phyloP scores from a whole-genome alignment of 1,140 invertebrate species.

The Daktulosphaira vitifoliae region DNA sequence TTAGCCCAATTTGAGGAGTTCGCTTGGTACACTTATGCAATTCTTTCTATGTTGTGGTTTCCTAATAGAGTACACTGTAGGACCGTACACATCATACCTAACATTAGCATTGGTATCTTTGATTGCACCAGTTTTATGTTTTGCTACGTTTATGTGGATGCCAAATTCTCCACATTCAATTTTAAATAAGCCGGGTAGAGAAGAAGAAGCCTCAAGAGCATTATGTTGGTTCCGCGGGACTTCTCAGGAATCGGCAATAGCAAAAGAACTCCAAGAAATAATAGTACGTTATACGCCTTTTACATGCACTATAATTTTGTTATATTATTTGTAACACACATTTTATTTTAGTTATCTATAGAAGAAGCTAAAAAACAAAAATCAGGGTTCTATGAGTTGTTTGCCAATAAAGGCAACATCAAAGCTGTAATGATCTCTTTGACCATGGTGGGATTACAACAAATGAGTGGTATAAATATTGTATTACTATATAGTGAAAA shows the following conservation, averaged over 20 bases:
- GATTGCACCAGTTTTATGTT: slow-evolving; percentile 52
- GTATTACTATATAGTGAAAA: slow-evolving; percentile 60
- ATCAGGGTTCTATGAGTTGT: slow-evolving; percentile 50
- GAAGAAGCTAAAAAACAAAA: slow-evolving; percentile 48
- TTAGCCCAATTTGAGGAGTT: slow-evolving; percentile 35
- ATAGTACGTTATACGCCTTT: too few species aligned
- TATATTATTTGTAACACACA: too few species aligned
- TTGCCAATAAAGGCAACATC: slow-evolving; percentile 49
- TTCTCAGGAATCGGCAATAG: slow-evolving; percentile 13
- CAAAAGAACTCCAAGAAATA: slow-evolving; percentile 30
- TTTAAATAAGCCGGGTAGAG: slow-evolving; percentile 8
- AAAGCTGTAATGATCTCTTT: slow-evolving; percentile 61
- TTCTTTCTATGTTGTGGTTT: slow-evolving; percentile 68
- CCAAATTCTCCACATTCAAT: slow-evolving; percentile 70
- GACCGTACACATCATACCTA: slow-evolving; percentile 60
- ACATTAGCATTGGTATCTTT: slow-evolving; percentile 56
- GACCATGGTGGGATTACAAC: slow-evolving; percentile 62
- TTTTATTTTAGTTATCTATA: slow-evolving; percentile 45
- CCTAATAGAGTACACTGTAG: slow-evolving; percentile 63
- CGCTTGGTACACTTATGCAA: slow-evolving; percentile 65
- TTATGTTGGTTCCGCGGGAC: slow-evolving; percentile 34
- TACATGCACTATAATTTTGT: slow-evolving; percentile 32
- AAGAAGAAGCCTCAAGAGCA: slow-evolving; percentile 27
- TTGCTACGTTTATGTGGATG: slow-evolving; percentile 60
- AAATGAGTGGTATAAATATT: slow-evolving; percentile 58